Conservation (phyloP, 2,888 invertebrate genomes). For the Heliconius aoede region DNA sequence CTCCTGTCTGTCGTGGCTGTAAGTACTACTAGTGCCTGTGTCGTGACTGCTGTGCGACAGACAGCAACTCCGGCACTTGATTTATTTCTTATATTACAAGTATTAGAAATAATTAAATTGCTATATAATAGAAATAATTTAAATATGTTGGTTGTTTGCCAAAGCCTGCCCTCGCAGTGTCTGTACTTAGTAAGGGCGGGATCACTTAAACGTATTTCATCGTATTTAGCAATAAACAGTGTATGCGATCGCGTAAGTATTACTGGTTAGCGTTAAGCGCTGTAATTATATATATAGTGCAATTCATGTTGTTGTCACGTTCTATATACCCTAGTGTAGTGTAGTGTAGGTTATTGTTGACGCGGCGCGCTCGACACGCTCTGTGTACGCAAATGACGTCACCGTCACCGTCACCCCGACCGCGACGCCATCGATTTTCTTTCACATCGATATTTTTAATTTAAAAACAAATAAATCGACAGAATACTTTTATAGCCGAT, state of each 20-base stretch:
- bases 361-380: constrained; percentile 19
- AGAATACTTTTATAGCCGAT: background rate
- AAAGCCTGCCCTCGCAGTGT: background rate
- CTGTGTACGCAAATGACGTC: too few relatives aligned
- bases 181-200: too few relatives aligned
- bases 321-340: constrained; percentile 41
- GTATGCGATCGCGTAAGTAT: constrained; percentile 6
- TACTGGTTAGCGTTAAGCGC: constrained; percentile 49
- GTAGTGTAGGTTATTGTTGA: constrained; percentile 33
- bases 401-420: too few relatives aligned
- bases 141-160: background rate
- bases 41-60: background rate
- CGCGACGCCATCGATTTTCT: background rate
- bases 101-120: background rate
- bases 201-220: constrained; percentile 2
- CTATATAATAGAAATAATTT: background rate
- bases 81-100: background rate
- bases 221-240: constrained; percentile 23
- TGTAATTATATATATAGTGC: constrained; percentile 62
- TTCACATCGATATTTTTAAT: background rate
- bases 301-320: constrained; percentile 67
- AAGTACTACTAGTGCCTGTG: background rate
- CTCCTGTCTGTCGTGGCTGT: background rate
- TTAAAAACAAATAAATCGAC: background rate
- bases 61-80: background rate